Evolutionary conservation across 2,113 vertebrate genomes (phyloP).

Genomic region (Garra rufa): DNA sequence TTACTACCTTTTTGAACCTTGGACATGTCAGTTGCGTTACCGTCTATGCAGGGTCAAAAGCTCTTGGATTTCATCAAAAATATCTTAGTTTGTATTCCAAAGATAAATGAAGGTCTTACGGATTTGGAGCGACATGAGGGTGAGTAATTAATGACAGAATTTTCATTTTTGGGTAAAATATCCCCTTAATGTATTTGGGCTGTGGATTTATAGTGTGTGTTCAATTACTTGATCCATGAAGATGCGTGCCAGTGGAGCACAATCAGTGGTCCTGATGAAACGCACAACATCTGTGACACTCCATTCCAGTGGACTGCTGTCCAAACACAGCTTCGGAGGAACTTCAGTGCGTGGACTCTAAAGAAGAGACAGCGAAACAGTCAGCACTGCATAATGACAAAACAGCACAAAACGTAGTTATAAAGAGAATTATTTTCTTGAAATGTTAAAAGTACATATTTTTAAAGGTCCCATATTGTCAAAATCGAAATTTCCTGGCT

Average conservation of each 20-base stretch:
- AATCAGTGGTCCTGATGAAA: constrained; percentile 96
- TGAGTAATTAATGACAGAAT: no score
- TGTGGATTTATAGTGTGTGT: background rate
- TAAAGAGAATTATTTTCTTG: background rate
- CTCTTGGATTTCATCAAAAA: no score
- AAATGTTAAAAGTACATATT: background rate
- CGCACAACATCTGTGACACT: constrained; percentile 92
- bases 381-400: background rate
- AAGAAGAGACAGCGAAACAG: background rate
- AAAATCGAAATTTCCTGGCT: no score
- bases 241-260: constrained; percentile 91
- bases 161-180: no score
- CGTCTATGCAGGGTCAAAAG: no score
- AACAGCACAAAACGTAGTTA: background rate
- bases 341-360: constrained; percentile 81
- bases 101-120: no score
- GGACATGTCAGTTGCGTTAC: no score
- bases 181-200: background rate
- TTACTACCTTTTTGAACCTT: no score
- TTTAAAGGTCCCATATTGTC: no score
- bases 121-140: no score
- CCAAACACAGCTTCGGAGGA: constrained; percentile 89
- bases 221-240: constrained; percentile 92
- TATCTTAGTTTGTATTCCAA: no score
- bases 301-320: constrained; percentile 96